Base-by-base conservation (phyloP, 2,797 vertebrate genomes). In the Petrocephalus sullivani region DNA sequence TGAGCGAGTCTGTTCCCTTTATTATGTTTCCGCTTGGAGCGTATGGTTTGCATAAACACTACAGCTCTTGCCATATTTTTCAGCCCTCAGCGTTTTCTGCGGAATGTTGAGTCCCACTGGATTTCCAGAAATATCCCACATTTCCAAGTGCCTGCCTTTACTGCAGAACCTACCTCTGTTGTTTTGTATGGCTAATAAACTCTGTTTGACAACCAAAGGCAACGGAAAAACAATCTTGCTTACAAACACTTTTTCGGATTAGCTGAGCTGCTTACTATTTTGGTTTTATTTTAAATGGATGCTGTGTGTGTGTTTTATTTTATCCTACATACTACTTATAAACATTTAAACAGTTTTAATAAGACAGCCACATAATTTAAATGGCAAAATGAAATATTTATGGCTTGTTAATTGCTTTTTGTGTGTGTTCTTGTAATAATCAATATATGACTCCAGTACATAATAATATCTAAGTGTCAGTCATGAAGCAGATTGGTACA, bases 31-130 rank as follows among this genome's bases (percentile, higher is more conserved):
- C 91, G 90, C 89, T 92, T 92, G 91, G 93, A 94, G 92, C 90
- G 92, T 88, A 90, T 91, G 92, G 94, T 94, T 93, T 95, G 94
- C 94, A 95, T 95, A 95, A 95, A 95, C 94, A 95, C 91, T 89
- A 89, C 88, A 90, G 92, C 93, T 94, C 92, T 90, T 41, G 91
- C 92, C 94, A 93, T 92, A 93, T 94, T 94, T 94, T 93, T 94
- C 93, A 95, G 93, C 95, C 94, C 93, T 95, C 94, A 95, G 94
- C 93, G 93, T 93, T 96, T 96, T 96, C 95, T 94, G 91, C 94
- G 92, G 94, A 95, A 89, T 88, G 89, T 90, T 12, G 28, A 60
- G 87, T 94, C 95, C 93, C 94, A 89, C 90, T 94, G 94, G 95
- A 94, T 90, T 92, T 91, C 94, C 94, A 94, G 93, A 96, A 95